Conservation (phyloP, 1,140 invertebrate species). For the Heliconius nattereri region DNA sequence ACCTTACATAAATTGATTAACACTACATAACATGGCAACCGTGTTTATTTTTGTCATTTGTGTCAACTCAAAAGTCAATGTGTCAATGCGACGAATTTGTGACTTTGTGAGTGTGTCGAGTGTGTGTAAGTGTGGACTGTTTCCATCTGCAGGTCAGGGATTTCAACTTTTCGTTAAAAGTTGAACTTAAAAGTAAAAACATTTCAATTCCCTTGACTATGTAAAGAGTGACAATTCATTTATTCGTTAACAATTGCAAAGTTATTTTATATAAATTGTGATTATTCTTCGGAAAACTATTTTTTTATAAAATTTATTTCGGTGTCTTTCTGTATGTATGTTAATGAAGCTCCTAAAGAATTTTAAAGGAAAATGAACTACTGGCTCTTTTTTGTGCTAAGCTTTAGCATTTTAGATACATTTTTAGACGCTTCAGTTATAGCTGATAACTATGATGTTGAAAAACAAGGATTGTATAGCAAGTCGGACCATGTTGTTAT, state of each 20-base stretch:
- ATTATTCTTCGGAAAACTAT: background rate
- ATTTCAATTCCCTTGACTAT: background rate
- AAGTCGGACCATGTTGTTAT: conserved; percentile 69
- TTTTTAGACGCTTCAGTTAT: conserved; percentile 61
- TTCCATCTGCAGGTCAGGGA: background rate
- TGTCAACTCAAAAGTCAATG: background rate
- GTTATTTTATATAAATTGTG: background rate
- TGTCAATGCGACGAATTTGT: conserved; percentile 2
- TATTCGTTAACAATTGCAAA: background rate
- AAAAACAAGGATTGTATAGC: conserved; percentile 72
- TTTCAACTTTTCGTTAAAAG: background rate
- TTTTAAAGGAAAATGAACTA: conserved; percentile 48
- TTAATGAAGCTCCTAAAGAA: conserved; percentile 7
- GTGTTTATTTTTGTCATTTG: background rate
- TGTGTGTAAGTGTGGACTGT: background rate
- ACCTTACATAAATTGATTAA: too few relatives aligned
- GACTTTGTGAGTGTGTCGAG: background rate
- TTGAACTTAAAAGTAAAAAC: background rate
- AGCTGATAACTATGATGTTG: conserved; percentile 57
- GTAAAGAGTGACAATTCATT: background rate
- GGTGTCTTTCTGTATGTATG: background rate
- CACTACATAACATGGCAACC: background rate
- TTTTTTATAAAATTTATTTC: background rate
- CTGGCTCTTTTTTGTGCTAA: conserved; percentile 47
- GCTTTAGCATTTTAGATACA: conserved; percentile 42